Conservation (phyloP, 2,113 vertebrate genomes). For the Crocuta crocuta region DNA sequence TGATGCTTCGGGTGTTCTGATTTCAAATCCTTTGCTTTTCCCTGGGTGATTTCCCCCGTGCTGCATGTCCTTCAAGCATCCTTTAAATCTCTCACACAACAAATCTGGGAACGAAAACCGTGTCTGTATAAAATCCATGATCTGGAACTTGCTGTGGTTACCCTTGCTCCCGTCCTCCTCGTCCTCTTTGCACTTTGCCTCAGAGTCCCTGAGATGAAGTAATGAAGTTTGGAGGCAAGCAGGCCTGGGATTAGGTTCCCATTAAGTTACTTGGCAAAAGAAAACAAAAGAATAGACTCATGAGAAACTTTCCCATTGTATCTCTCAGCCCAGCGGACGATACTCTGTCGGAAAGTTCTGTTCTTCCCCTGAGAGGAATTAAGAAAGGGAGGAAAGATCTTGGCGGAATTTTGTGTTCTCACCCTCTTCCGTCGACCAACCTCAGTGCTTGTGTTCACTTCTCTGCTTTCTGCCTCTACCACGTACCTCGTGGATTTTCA, state of each 20-base stretch:
- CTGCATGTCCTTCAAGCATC: neutral
- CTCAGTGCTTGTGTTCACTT: neutral
- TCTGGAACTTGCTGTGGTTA: neutral
- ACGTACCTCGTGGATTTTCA: neutral
- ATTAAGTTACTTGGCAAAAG: slow-evolving; percentile 72
- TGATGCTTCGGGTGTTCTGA: neutral
- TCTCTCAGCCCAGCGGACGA: slow-evolving; percentile 51
- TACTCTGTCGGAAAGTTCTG: slow-evolving; percentile 71
- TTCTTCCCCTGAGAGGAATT: slow-evolving; percentile 75
- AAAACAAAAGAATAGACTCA: slow-evolving; percentile 70
- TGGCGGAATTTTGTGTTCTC: slow-evolving; percentile 10
- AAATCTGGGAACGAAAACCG: neutral
- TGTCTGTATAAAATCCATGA: slow-evolving; percentile 21
- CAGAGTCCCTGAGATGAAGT: slow-evolving; percentile 56
- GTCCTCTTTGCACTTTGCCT: neutral
- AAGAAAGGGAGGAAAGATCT: slow-evolving; percentile 61
- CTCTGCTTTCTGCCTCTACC: neutral
- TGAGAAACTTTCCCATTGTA: slow-evolving; percentile 77
- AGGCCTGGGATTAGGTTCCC: slow-evolving; percentile 58
- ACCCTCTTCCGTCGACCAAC: neutral
- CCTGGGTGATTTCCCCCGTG: neutral
- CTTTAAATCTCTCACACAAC: slow-evolving; percentile 18
- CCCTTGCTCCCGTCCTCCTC: neutral
- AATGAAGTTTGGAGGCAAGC: slow-evolving; percentile 50
- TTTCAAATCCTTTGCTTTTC: slow-evolving; percentile 25